Percentiles rank a stretch among this genome's conserved stretches.
Evolutionary conservation across 30 jellyfish, hydroid and myxozoan genomes (phyloP).

Genomic region (Rhopilema esculentum): DNA sequence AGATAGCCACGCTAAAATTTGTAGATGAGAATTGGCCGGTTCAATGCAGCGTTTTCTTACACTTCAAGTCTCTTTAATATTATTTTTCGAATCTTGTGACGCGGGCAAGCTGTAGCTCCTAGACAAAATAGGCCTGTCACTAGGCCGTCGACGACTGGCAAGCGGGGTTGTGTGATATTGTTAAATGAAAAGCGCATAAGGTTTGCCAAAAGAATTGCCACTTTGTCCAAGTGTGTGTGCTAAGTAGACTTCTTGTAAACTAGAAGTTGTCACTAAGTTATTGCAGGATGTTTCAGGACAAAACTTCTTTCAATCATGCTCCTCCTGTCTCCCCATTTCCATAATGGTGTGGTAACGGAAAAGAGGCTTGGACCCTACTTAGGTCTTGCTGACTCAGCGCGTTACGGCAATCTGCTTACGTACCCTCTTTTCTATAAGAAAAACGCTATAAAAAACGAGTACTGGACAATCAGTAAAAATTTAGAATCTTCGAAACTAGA

Average conservation of each 20-base stretch:
- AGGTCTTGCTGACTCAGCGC: neutral
- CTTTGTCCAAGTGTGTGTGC: neutral
- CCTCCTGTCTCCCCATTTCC: constrained; percentile 23
- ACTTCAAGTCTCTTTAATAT: neutral
- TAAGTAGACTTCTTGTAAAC: neutral
- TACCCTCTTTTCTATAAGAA: no score
- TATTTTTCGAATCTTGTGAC: neutral
- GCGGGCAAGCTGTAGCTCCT: no score
- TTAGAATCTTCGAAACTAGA: no score
- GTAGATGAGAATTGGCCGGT: neutral
- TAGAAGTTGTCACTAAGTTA: neutral
- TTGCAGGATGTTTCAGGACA: no score
- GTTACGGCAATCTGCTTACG: neutral
- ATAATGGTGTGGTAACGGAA: constrained; percentile 42
- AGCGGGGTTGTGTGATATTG: neutral
- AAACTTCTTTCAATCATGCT: no score
- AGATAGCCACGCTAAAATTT: neutral
- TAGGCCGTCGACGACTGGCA: neutral
- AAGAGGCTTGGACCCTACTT: constrained; percentile 55
- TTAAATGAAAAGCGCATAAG: neutral
- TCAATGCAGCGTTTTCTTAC: neutral
- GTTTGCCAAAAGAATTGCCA: neutral
- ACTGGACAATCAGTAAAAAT: no score
- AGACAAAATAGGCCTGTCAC: neutral
- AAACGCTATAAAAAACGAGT: no score